Percentiles rank a stretch among this genome's conserved stretches.
Conservation (phyloP, 92 coral and sea anemone genomes). For the Metridium senile region DNA sequence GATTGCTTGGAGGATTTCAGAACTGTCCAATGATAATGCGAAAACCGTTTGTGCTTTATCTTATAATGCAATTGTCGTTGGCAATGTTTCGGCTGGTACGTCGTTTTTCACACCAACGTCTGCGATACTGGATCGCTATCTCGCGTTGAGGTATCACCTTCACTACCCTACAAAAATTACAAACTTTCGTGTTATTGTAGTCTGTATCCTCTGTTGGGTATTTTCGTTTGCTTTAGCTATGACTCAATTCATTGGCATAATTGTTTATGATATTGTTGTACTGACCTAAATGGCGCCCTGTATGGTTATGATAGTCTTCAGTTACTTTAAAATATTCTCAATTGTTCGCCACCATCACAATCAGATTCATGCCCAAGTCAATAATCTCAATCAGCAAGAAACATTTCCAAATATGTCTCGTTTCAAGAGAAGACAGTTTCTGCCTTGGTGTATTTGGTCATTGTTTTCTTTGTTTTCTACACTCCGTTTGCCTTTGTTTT, state of each 20-base stretch:
- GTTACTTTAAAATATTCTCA: not conserved
- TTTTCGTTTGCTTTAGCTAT: not conserved
- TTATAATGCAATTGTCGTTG: not conserved
- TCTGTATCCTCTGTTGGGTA: not conserved
- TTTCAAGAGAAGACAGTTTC: constrained; percentile 1
- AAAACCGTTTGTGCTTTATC: not conserved
- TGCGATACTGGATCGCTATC: constrained; percentile 10
- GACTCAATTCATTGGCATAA: not conserved
- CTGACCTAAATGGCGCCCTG: not conserved
- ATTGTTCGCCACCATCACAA: constrained; percentile 12
- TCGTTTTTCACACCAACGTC: not conserved
- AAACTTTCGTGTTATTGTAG: not conserved
- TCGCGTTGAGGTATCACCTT: constrained; percentile 7
- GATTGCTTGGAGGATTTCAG: not conserved
- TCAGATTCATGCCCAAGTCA: constrained; percentile 4
- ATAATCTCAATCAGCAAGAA: not conserved
- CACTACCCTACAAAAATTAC: constrained; percentile 4
- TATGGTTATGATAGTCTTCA: not conserved
- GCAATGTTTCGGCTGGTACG: not conserved
- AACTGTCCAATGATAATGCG: not conserved
- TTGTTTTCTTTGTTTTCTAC: not conserved
- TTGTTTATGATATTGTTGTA: not conserved
- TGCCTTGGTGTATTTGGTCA: not conserved
- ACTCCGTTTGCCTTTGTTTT: not conserved
- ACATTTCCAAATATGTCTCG: not conserved